A percentile compares a stretch with the other conserved stretches of the same genome.
These are phyloP conservation scores for Microcaecilia unicolor DNA, from an alignment of 2,797 vertebrate genomes.

Conservation along the genomic window DNA sequence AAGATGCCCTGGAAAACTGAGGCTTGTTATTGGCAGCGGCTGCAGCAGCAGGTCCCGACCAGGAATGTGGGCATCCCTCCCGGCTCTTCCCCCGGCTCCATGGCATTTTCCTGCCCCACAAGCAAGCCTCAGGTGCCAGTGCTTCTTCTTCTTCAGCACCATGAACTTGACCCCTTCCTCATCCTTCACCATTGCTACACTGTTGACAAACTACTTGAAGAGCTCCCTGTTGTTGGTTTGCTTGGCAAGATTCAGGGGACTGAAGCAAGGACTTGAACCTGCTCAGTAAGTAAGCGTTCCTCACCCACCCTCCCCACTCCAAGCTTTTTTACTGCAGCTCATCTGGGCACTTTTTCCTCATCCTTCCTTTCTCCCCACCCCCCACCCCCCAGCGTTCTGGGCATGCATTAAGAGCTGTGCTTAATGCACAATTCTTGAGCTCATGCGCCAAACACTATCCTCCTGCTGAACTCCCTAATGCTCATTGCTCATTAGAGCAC, in stretches of 20 bases:
- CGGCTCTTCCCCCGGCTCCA: neutral
- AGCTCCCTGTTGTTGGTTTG: conserved; percentile 58
- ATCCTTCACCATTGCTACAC: conserved; percentile 67
- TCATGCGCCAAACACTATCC: no score
- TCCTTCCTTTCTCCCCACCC: no score
- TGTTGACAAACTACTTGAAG: conserved; percentile 76
- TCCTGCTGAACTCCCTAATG: no score
- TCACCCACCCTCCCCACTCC: conserved; percentile 59
- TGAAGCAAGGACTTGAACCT: conserved; percentile 62
- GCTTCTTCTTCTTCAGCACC: conserved; percentile 56
- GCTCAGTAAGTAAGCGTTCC: conserved; percentile 57
- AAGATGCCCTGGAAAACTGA: no score
- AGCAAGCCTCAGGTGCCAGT: conserved; percentile 21
- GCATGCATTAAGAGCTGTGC: no score
- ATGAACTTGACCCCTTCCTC: conserved; percentile 62
- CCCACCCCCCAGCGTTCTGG: no score
- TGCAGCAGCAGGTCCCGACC: no score
- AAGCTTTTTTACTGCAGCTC: no score
- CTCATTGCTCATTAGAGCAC: no score
- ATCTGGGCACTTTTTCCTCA: no score
- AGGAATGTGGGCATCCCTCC: neutral
- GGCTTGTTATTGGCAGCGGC: no score
- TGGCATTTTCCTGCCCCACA: neutral
- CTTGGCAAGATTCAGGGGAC: conserved; percentile 43
- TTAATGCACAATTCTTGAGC: no score